Conservation (phyloP, 1,140 invertebrate genomes). For the Drosophila repleta region DNA sequence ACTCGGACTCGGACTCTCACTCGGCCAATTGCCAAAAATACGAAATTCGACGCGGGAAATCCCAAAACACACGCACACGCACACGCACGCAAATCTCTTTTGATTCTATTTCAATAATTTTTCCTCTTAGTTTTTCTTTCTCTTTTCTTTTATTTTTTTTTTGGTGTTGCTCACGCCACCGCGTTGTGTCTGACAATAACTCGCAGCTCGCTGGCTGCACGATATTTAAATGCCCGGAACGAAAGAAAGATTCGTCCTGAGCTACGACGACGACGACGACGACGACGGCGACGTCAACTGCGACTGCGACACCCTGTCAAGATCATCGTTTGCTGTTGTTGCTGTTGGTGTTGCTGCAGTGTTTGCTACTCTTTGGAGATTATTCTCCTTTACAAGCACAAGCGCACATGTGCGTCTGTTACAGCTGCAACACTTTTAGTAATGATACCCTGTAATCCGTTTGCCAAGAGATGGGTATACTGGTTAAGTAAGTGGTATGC, state of each 20-base stretch:
- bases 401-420: slow-evolving; percentile 52
- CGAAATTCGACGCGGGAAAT: slow-evolving; percentile 69
- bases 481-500: no score
- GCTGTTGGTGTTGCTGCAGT: slow-evolving; percentile 9
- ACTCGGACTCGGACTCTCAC: slow-evolving; percentile 20
- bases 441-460: slow-evolving; percentile 3
- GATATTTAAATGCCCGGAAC: slow-evolving; percentile 77
- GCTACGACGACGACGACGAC: slow-evolving; percentile 17
- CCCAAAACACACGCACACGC: slow-evolving; percentile 53
- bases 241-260: slow-evolving; percentile 64
- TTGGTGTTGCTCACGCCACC: slow-evolving; percentile 73
- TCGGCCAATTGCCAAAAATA: slow-evolving; percentile 70
- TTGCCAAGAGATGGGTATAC: no score
- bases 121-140: slow-evolving; percentile 7
- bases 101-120: slow-evolving; percentile 42
- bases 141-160: not conserved
- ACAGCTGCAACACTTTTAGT: slow-evolving; percentile 29
- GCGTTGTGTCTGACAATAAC: slow-evolving; percentile 77
- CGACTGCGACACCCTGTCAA: slow-evolving; percentile 59
- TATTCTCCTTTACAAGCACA: slow-evolving; percentile 60
- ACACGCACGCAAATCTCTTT: slow-evolving; percentile 9
- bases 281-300: slow-evolving; percentile 4
- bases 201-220: slow-evolving; percentile 58
- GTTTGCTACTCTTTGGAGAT: slow-evolving; percentile 35
- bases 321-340: slow-evolving; percentile 26